Evolutionary conservation across 30 jellyfish, hydroid and myxozoan species (phyloP), one percentile per base, ranked within the genome.

Genomic region (Sanderia malayensis): DNA sequence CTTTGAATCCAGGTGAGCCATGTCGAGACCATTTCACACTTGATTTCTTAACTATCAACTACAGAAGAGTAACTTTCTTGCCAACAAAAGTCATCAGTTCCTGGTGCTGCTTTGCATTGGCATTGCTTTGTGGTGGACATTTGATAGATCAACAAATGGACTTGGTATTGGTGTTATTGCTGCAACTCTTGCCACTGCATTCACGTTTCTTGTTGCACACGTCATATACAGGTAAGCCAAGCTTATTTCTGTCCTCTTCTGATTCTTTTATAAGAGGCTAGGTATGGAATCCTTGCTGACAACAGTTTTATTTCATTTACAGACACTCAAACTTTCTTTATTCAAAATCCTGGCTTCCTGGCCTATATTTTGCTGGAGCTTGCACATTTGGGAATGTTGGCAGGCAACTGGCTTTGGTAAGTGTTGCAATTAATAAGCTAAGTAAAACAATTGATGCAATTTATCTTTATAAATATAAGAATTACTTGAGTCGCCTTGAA

Each of bases 371-470:
- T 76, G 95, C 95, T 58, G 95, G 89, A 29, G 95, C 90, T 6
- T 85, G 95, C 73, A 85, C 95, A 23, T 74, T 85, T 85, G 95
- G 95, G 34, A 85, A 83, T 67, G 53, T 76, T 74, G 95, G 95
- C 0, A 74, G 95, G 61, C 87, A 71, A 58, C 53, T 85, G 41
- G 95, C 95, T 0, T 9, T 71, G 75, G 95, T 85, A 46, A 25
- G 83, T 33, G 17, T 4, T 37, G 52, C 6, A 37, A 4, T 37
- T n/a, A n/a, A n/a, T n/a, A n/a, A n/a, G n/a, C n/a, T n/a, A n/a
- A n/a, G n/a, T n/a, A n/a, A n/a, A n/a, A n/a, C n/a, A n/a, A n/a
- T n/a, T n/a, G n/a, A n/a, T n/a, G n/a, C n/a, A n/a, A n/a, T n/a
- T n/a, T n/a, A n/a, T n/a, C n/a, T n/a, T n/a, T n/a, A n/a, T n/a